phyloP scores from a whole-genome alignment of 1,140 invertebrate species.

The Trichomalopsis sarcophagae region DNA sequence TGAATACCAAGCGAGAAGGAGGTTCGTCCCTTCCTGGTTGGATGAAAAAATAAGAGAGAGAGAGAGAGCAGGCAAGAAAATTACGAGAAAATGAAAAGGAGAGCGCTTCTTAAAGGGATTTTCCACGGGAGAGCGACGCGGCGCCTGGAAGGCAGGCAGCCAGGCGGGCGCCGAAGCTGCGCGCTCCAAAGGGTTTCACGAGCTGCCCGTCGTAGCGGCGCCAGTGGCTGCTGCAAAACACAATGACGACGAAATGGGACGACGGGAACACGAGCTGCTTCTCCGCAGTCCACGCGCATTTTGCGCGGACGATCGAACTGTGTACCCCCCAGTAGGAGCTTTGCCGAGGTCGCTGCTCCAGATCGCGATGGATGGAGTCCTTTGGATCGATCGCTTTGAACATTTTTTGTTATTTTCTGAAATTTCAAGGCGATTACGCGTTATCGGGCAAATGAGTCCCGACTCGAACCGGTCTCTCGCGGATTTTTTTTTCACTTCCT shows the following conservation, averaged over 20 bases:
- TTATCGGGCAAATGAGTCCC: not conserved
- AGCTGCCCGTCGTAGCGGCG: conserved; percentile 51
- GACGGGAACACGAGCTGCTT: conserved; percentile 15
- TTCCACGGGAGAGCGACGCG: conserved; percentile 56
- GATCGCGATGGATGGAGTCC: too few relatives aligned
- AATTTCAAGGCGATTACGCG: not conserved
- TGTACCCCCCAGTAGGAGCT: too few relatives aligned
- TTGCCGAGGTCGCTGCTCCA: too few relatives aligned
- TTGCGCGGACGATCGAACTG: not conserved
- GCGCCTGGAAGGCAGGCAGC: conserved; percentile 74
- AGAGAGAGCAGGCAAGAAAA: not conserved
- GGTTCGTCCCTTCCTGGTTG: not conserved
- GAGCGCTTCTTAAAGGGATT: conserved; percentile 32
- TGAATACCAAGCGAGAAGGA: not conserved
- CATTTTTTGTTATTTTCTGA: too few relatives aligned
- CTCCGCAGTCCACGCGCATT: not conserved
- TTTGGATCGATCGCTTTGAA: too few relatives aligned
- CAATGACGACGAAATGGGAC: conserved; percentile 56
- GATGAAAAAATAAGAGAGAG: conserved; percentile 4
- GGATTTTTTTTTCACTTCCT: too few relatives aligned
- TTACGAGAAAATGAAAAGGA: conserved; percentile 22
- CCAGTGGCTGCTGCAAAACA: conserved; percentile 34
- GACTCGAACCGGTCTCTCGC: not conserved
- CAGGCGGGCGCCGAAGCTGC: conserved; percentile 70
- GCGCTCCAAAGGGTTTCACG: conserved; percentile 68